phyloP scores from a whole-genome alignment of 2,797 vertebrate genomes.

The Characodon lateralis region DNA sequence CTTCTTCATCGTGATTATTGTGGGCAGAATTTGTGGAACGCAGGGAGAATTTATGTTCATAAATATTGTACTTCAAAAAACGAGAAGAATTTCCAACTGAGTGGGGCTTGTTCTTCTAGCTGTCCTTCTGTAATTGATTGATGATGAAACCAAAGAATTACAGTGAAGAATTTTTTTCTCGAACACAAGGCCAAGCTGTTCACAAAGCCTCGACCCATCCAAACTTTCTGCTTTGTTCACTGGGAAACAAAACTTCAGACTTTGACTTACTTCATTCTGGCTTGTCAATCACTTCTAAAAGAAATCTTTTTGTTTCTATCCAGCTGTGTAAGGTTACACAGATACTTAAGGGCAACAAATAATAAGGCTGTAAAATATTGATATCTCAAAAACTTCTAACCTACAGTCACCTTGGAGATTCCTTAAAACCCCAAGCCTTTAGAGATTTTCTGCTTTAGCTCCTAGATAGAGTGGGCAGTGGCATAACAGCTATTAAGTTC shows the following conservation, averaged over 20 bases:
- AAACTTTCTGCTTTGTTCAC: constrained; percentile 27
- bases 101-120: constrained; percentile 40
- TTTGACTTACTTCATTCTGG: constrained; percentile 19
- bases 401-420: constrained; percentile 54
- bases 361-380: constrained; percentile 53
- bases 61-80: constrained; percentile 22
- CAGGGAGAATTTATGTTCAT: constrained; percentile 44
- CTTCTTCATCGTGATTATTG: constrained; percentile 57
- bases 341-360: constrained; percentile 47
- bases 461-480: constrained; percentile 51
- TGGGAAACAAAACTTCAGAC: constrained; percentile 37
- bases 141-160: constrained; percentile 32
- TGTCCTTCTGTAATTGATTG: constrained; percentile 52
- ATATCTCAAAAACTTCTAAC: constrained; percentile 60
- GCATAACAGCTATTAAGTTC: constrained; percentile 59
- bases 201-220: constrained; percentile 21
- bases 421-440: constrained; percentile 42
- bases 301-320: neutral
- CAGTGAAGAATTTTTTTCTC: constrained; percentile 30
- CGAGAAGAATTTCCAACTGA: constrained; percentile 22
- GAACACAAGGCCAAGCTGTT: constrained; percentile 30
- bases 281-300: constrained; percentile 37
- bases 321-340: constrained; percentile 29
- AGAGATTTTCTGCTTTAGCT: constrained; percentile 50
- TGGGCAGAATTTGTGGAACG: constrained; percentile 40